These are phyloP conservation scores for Linyphia triangularis DNA, from an alignment of 2,888 invertebrate species.

Conservation along the genomic window DNA sequence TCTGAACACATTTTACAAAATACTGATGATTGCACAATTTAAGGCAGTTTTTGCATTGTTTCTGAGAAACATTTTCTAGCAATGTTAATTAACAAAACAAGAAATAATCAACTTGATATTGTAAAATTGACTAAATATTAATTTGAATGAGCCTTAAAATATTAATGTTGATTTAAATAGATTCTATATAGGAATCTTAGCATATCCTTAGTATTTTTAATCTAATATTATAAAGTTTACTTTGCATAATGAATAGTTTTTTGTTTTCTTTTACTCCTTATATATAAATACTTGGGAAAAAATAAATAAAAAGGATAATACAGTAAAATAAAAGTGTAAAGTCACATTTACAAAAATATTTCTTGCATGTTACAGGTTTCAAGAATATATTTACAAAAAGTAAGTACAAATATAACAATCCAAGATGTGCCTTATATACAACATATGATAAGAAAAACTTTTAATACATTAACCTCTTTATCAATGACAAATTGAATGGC, in stretches of 20 bases:
- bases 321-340: not conserved
- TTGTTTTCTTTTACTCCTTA: too few relatives aligned
- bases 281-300: too few relatives aligned
- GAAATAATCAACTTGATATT: too few relatives aligned
- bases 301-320: too few relatives aligned
- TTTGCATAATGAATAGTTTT: too few relatives aligned
- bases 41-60: not conserved
- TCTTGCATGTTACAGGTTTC: not conserved
- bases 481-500: not conserved
- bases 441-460: not conserved
- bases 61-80: not conserved
- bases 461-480: not conserved
- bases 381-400: slow-evolving; percentile 5
- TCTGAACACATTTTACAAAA: not conserved
- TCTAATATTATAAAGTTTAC: too few relatives aligned
- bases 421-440: slow-evolving; percentile 4
- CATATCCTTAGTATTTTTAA: too few relatives aligned
- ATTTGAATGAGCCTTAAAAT: too few relatives aligned
- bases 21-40: not conserved
- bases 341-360: slow-evolving; percentile 9
- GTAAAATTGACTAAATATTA: too few relatives aligned
- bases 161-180: too few relatives aligned
- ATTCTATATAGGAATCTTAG: too few relatives aligned
- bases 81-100: not conserved
- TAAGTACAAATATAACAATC: slow-evolving; percentile 27